Evolutionary conservation across 1,140 invertebrate genomes (phyloP).

Genomic region (Triops longicaudatus): DNA sequence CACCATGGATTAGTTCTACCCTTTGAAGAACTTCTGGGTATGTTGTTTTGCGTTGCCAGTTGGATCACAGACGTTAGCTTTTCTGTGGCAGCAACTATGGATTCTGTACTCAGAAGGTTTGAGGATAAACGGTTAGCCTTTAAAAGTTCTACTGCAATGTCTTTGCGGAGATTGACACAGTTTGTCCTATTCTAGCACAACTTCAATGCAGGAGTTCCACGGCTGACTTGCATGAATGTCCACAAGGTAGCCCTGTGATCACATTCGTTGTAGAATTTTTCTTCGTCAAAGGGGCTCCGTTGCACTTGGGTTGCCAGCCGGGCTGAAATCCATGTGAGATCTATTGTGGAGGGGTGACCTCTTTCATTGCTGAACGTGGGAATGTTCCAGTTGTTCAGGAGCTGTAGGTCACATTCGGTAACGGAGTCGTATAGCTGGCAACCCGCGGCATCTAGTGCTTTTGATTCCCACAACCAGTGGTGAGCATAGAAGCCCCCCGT

Average conservation of each 20-base stretch:
- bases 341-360: not conserved
- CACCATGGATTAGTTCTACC: not conserved
- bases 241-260: no score
- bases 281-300: no score
- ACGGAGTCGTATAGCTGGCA: not conserved
- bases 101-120: not conserved
- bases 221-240: no score
- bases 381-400: not conserved
- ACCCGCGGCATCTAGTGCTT: not conserved
- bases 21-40: not conserved
- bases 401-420: not conserved
- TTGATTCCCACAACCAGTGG: not conserved
- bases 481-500: not conserved
- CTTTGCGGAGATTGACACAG: no score
- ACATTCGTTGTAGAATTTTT: no score
- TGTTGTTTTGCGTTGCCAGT: not conserved
- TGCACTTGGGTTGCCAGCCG: not conserved
- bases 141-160: no score
- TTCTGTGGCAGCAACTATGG: not conserved
- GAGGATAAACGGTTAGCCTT: not conserved
- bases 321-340: not conserved
- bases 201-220: no score
- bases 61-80: not conserved
- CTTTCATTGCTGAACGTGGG: not conserved
- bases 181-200: no score